Evolutionary conservation across 2,888 invertebrate genomes (phyloP), one percentile per base, ranked within the genome.

Genomic region (Zhengitettix transpicula): DNA sequence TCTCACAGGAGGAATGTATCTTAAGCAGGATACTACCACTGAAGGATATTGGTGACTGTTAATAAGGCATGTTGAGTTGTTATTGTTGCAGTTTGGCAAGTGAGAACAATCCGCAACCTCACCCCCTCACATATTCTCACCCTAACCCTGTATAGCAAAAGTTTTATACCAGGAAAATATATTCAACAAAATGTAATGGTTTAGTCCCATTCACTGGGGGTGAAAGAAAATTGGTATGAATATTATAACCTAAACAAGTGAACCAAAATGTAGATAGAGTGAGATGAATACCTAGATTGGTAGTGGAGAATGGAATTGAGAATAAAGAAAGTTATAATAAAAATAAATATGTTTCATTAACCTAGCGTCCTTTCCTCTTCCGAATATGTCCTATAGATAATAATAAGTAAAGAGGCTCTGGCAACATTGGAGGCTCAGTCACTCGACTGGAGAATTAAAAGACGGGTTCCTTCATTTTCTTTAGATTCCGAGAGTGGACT

Each of bases 241-340:
- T 42, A 56, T 53, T 58, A 61, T 61, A 58, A 56, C 61, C 52
- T 28, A 59, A 59, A 55, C 59, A 64, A 64, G 58, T 64, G 64
- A 64, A 64, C 64, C 64, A 61, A 63, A 63, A 61, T 64, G 64
- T 64, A 64, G 64, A 62, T 64, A 62, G 61, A 60, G 44, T 56
- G 57, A 60, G 57, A 61, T 54, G 59, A 63, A 63, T 53, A 62
- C 57, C 60, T 64, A 64, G 64, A 64, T 62, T 63, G 64, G 64
- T 64, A 64, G 64, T 60, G 58, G 57, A 63, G 63, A 60, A 61
- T 63, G 64, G 64, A 64, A 64, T 63, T 64, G 64, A 64, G 61
- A 64, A 64, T 64, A 64, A 64, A 64, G 64, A 63, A 61, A 64
- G 63, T 64, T 64, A 64, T 64, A 62, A 64, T 61, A 64, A 63